Percentiles rank a stretch among this genome's conserved stretches.
phyloP scores from a whole-genome alignment of 2,113 vertebrate species.

The Aldabrachelys gigantea region DNA sequence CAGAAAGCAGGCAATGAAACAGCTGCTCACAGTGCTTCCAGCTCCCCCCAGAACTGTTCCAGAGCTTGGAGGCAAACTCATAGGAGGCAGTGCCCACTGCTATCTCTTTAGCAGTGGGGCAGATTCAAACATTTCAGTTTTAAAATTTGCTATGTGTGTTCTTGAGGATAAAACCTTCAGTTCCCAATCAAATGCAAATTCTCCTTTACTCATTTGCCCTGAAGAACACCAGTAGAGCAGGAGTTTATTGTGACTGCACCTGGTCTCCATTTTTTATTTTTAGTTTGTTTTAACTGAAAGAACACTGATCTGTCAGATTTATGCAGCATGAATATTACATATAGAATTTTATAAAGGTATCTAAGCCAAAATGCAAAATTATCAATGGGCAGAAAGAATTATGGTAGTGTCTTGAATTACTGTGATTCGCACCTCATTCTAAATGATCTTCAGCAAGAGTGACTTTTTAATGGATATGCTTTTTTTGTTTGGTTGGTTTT shows the following conservation, averaged over 20 bases:
- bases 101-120: background rate
- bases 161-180: background rate
- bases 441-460: background rate
- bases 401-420: no score
- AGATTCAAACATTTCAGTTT: background rate
- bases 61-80: no score
- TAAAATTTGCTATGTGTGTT: background rate
- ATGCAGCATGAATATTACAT: background rate
- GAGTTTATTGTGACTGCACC: background rate
- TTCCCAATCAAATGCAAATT: background rate
- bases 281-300: background rate
- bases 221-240: background rate
- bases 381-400: background rate
- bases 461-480: fast-evolving
- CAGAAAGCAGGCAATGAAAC: no score
- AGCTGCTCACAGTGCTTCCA: no score
- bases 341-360: background rate
- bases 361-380: background rate
- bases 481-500: background rate
- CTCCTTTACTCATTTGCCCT: background rate
- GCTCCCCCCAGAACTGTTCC: no score
- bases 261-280: background rate
- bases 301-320: background rate
- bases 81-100: background rate
- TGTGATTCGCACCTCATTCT: no score